Conservation (phyloP, 1,140 invertebrate species). For the Yoshiicerus persimilis region DNA sequence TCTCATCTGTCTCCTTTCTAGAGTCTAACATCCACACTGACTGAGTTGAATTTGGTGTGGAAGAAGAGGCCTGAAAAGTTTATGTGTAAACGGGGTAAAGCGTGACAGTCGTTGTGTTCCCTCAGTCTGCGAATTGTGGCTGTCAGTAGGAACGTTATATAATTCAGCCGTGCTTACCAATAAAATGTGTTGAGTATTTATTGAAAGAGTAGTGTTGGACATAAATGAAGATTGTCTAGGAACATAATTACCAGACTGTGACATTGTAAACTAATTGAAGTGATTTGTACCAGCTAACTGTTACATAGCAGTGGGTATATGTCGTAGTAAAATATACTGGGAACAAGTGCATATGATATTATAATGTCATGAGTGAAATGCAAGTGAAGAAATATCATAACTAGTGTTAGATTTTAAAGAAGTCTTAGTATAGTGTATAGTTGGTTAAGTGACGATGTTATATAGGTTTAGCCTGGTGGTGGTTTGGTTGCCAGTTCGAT, state of each 20-base stretch:
- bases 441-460: not conserved
- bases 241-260: no score
- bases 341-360: not conserved
- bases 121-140: not conserved
- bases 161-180: not conserved
- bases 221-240: not conserved
- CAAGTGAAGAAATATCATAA: not conserved
- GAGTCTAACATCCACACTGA: not conserved
- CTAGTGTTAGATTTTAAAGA: not conserved
- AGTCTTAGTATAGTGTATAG: not conserved
- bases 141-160: not conserved
- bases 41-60: not conserved
- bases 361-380: not conserved
- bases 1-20: not conserved
- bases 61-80: not conserved
- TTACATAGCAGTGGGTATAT: not conserved
- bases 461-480: not conserved
- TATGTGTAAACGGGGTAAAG: not conserved
- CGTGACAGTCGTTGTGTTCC: not conserved
- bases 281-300: not conserved
- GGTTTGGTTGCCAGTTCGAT: conserved; percentile 27
- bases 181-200: no score
- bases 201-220: not conserved
- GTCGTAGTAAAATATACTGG: not conserved
- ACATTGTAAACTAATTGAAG: not conserved